phyloP scores from a whole-genome alignment of 1,140 invertebrate genomes.

The Psix sp. region DNA sequence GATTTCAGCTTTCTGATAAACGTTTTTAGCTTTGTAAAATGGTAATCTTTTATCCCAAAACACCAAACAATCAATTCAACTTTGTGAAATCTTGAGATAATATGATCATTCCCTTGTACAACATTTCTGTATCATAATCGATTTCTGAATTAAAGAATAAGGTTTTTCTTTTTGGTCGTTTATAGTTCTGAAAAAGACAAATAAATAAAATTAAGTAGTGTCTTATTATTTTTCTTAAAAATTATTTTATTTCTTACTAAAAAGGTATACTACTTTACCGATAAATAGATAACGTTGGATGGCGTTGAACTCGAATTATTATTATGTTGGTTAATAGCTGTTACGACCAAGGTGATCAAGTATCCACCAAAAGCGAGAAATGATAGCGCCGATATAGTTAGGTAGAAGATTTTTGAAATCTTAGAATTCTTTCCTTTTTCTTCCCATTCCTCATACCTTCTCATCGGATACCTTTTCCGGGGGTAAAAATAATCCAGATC shows the following conservation, averaged over 20 bases:
- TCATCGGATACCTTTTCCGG: conserved; percentile 61
- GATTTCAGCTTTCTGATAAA: conserved; percentile 69
- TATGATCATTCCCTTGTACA: conserved; percentile 73
- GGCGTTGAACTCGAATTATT: conserved; percentile 56
- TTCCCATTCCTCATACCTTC: conserved; percentile 76
- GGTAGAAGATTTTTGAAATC: conserved; percentile 83
- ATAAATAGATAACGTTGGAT: conserved; percentile 68
- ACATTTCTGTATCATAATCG: conserved; percentile 62
- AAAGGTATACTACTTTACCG: conserved; percentile 60
- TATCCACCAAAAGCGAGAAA: conserved; percentile 89
- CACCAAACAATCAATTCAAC: conserved; percentile 37
- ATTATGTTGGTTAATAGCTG: conserved; percentile 79
- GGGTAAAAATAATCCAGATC: conserved; percentile 53
- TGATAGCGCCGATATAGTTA: conserved; percentile 84
- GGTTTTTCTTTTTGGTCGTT: conserved; percentile 65
- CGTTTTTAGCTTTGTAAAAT: conserved; percentile 2
- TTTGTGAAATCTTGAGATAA: conserved; percentile 65
- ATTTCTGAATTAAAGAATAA: conserved; percentile 59
- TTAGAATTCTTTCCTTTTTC: conserved; percentile 73
- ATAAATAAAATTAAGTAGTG: conserved; percentile 12
- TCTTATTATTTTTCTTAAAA: conserved; percentile 3
- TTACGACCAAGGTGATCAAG: conserved; percentile 84
- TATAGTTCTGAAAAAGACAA: conserved; percentile 47
- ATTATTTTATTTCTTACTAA: conserved; percentile 8
- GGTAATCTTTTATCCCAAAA: conserved; percentile 5